Evolutionary conservation across 2,113 vertebrate species (phyloP).

Genomic region (Campylomormyrus tamandua): DNA sequence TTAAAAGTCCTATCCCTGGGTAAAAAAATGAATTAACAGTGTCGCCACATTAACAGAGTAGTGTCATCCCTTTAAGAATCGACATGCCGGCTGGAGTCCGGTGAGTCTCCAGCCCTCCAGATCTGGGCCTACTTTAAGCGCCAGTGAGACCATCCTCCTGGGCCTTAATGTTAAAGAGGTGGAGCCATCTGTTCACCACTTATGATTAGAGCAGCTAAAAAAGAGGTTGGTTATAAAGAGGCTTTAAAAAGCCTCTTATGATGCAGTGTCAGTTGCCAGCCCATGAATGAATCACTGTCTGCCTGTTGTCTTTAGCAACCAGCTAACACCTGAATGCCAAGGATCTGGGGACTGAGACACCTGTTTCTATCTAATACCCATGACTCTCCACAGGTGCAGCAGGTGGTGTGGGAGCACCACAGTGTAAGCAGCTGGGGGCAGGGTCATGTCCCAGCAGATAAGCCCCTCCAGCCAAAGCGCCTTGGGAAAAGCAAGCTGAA

Average conservation of each 20-base stretch:
- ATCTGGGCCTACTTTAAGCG: neutral
- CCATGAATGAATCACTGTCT: neutral
- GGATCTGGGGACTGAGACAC: neutral
- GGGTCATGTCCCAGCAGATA: neutral
- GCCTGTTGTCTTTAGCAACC: neutral
- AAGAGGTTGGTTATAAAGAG: neutral
- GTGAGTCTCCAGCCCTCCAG: neutral
- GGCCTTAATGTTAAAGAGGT: neutral
- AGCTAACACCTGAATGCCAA: neutral
- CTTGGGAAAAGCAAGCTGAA: neutral
- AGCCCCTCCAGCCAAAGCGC: neutral
- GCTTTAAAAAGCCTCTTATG: neutral
- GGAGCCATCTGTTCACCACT: neutral
- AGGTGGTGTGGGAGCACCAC: neutral
- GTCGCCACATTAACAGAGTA: neutral
- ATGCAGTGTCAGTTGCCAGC: neutral
- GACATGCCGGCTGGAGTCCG: neutral
- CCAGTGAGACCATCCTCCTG: neutral
- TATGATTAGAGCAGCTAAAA: neutral
- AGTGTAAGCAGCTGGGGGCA: neutral
- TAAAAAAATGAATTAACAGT: neutral
- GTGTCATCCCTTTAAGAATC: neutral
- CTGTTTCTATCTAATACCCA: neutral
- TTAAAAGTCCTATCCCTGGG: neutral
- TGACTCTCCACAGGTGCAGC: neutral